Percentiles rank a stretch among this genome's conserved stretches.
Evolutionary conservation across 1,140 invertebrate genomes (phyloP).

Genomic region (Agrypnia vestita): DNA sequence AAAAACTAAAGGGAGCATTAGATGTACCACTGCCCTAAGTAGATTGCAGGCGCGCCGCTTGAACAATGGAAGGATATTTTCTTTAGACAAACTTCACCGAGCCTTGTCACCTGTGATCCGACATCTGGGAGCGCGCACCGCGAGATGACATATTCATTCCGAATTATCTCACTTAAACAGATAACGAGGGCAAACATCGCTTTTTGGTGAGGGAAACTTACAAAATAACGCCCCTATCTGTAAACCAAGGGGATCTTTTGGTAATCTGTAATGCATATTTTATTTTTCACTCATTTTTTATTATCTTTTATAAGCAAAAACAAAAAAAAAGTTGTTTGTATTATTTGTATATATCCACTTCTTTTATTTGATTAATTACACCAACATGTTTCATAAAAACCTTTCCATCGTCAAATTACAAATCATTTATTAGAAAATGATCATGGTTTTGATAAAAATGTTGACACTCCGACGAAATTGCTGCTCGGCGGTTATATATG

Average conservation of each 20-base stretch:
- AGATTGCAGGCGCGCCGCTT: neutral
- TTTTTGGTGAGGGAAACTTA: neutral
- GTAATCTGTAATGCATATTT: neutral
- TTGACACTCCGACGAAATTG: too few relatives aligned
- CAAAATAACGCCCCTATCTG: constrained; percentile 9
- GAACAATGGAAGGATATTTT: constrained; percentile 24
- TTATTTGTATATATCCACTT: too few relatives aligned
- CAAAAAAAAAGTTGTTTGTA: too few relatives aligned
- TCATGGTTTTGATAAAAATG: too few relatives aligned
- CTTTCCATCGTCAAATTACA: too few relatives aligned
- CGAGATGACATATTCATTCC: constrained; percentile 26
- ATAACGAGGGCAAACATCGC: constrained; percentile 37
- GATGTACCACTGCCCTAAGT: constrained; percentile 6
- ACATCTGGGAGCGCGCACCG: neutral
- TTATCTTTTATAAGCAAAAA: neutral
- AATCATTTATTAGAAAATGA: too few relatives aligned
- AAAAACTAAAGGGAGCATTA: constrained; percentile 15
- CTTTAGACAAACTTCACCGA: constrained; percentile 32
- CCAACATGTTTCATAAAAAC: too few relatives aligned
- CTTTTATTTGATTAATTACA: too few relatives aligned
- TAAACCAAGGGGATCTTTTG: neutral
- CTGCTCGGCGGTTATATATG: too few relatives aligned
- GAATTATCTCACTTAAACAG: constrained; percentile 40
- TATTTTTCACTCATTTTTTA: neutral
- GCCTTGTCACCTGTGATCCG: constrained; percentile 33